Evolutionary conservation across 1,140 invertebrate species (phyloP), one percentile per base, ranked within the genome.

Genomic region (Cardiocondyla obscurior): DNA sequence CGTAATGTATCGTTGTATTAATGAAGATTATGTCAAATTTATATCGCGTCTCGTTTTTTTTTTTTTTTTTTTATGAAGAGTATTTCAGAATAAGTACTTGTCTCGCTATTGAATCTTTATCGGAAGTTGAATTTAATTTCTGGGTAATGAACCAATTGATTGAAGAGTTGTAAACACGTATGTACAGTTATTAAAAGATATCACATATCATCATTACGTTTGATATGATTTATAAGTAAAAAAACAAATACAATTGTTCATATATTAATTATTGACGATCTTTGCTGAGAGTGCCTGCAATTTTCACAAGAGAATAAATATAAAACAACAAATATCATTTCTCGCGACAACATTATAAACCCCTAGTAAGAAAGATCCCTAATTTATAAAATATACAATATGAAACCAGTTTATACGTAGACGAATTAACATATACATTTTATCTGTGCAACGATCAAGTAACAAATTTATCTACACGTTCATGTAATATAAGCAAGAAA

Each of bases 211-310:
- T 72, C 12, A 72, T 64, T 30, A 12, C 19, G 3, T 22, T 1
- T 74, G 28, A 76, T 62, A 76, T 46, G n/a, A 74, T 74, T 74
- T 3, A 22, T 36, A 64, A 76, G 49, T 0, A 28, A 22, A 76
- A 46, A 74, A 46, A 46, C n/a, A 12, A 60, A 46, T 76, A 49
- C 12, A 19, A 8, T 62, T 46, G 49, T 33, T 76, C 12, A 42
- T 42, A 25, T 22, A 25, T 30, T 16, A 44, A 16, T 79, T 70
- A 67, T 62, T 62, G 39, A 62, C 30, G 73, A 44, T 67, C 19
- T 65, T 60, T 65, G 14, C 14, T 28, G 53, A 85, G 58, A 28
- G 39, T 81, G 33, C 82, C 42, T 85, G 67, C 58, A 85, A 46
- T 58, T 85, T 74, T 62, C 46, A 73, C 46, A 69, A 39, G 22